Base-by-base conservation (phyloP, 2,113 vertebrate species). In the Arizona elegans region DNA sequence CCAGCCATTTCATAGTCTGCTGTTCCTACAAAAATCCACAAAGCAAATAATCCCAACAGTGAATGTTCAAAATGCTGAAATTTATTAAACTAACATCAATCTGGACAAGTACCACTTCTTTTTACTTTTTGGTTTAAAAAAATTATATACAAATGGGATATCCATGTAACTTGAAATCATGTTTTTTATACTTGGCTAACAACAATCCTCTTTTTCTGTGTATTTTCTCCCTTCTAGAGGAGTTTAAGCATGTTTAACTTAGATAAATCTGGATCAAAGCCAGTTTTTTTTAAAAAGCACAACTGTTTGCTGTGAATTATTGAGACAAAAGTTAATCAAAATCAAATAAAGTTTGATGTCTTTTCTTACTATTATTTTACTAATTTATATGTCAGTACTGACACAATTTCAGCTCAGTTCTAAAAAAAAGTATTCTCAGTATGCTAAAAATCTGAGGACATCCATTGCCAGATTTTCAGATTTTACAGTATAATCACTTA, bases 221-320 rank as follows among this genome's bases (percentile, higher is more conserved):
- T 59, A 43, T 1, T 23, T 75, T 92, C n/a, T 24, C 53, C 19
- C 38, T 92, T 75, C 33, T 0, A 88, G 23, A 50, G 43, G 87
- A 89, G 90, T 95, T 94, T 85, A 81, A 94, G 86, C 81, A 90
- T 91, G 91, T 92, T 90, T 11, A 94, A 90, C 90, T 95, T 90
- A 95, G 87, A 95, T 93, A 21, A 90, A 92, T 59, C 86, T 95
- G 90, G 86, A 95, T 81, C 29, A 53, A 93, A 96, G 95, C 89
- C 92, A 96, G 13, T 55, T 86, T 91, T 65, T 70, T 94, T 93
- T 23, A 91, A 5, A 26, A 26, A 87, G n/a, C 4, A 47, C 29
- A 81, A 81, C 33, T 15, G 23, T 56, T 89, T 89, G 55, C 38
- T 56, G 54, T 47, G 65, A 92, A 89, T 56, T 92, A 53, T 54